Base-by-base conservation (phyloP, 2,113 vertebrate genomes). In the Leucoraja erinaceus region DNA sequence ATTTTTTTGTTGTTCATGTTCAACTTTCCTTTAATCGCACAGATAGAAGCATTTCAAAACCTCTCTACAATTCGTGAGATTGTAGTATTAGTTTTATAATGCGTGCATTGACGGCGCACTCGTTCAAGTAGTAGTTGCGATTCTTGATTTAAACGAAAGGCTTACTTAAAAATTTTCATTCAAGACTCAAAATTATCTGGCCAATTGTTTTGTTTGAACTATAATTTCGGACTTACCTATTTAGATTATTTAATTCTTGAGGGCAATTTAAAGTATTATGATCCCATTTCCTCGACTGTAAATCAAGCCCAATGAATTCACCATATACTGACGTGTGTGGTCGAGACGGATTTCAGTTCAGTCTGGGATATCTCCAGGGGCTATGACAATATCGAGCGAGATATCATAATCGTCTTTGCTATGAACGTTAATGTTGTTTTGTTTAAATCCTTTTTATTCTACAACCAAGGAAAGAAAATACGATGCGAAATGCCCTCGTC, bases 401-500 rank as follows among this genome's bases (percentile, higher is more conserved):
- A 10, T 59, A 12, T 83, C 79, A 83, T 56, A 56, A 56, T 59
- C 10, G 0, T 56, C 38, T 10, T 54, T 59, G 22, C 22, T 8
- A 56, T 77, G n/a, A n/a, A 22, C 4, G 77, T 47, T 47, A 47
- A 56, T 16, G 25, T 11, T 28, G 84, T 56, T 14, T 18, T 56
- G 31, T 86, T 61, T 86, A 10, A 61, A 86, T 6, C 11, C 54
- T 38, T 76, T 22, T 76, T 76, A 5, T 10, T 33, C n/a, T 22
- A 59, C 3, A 63, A 12, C n/a, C 59, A n/a, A 5, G 20, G 59
- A 56, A 56, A 28, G 79, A n/a, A 2, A 54, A 83, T 56, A 22
- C 47, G 79, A 83, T 56, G 47, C 25, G 54, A 83, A 83, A 88
- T 88, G n/a, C n/a, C 14, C 79, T 72, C 84, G 59, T 88, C 16